Evolutionary conservation across 2,888 invertebrate genomes (phyloP).

Genomic region (Steinernema carpocapsae): DNA sequence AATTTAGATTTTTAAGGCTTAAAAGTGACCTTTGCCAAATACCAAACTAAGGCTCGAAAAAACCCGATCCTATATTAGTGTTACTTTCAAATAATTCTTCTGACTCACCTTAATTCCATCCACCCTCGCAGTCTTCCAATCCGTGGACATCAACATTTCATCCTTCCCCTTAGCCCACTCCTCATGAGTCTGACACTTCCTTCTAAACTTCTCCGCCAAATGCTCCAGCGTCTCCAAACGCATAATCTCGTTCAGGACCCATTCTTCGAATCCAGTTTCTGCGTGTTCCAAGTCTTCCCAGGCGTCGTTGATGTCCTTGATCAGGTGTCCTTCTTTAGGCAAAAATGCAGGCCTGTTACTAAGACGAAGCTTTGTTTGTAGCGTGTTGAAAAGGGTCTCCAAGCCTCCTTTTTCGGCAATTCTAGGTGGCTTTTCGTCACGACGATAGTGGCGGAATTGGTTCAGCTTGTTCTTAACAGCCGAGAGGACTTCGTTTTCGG

Average conservation of each 20-base stretch:
- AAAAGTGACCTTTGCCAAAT: too few relatives aligned
- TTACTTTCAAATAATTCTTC: too few relatives aligned
- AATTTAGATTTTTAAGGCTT: too few relatives aligned
- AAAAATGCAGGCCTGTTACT: constrained; percentile 98
- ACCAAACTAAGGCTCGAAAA: too few relatives aligned
- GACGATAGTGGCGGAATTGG: constrained; percentile 96
- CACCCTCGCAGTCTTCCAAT: constrained; percentile 94
- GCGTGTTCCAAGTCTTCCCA: constrained; percentile 98
- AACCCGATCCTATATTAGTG: background rate
- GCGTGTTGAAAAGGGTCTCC: constrained; percentile 99
- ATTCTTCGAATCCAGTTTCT: constrained; percentile 98
- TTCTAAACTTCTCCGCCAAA: constrained; percentile 99
- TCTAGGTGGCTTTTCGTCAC: constrained; percentile 98
- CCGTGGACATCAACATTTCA: constrained; percentile 83
- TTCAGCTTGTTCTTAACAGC: constrained; percentile 74
- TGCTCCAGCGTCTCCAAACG: constrained; percentile 94
- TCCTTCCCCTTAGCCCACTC: constrained; percentile 99
- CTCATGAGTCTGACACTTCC: constrained; percentile 98
- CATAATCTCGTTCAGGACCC: constrained; percentile 99
- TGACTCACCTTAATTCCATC: constrained; percentile 84
- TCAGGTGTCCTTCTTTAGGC: constrained; percentile 99
- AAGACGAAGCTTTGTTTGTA: constrained; percentile 95
- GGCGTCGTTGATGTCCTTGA: constrained; percentile 94
- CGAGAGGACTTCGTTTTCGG: constrained; percentile 77
- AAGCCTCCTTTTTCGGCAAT: constrained; percentile 76